Evolutionary conservation across 2,888 invertebrate species (phyloP).

Genomic region (Anoncus sp.): DNA sequence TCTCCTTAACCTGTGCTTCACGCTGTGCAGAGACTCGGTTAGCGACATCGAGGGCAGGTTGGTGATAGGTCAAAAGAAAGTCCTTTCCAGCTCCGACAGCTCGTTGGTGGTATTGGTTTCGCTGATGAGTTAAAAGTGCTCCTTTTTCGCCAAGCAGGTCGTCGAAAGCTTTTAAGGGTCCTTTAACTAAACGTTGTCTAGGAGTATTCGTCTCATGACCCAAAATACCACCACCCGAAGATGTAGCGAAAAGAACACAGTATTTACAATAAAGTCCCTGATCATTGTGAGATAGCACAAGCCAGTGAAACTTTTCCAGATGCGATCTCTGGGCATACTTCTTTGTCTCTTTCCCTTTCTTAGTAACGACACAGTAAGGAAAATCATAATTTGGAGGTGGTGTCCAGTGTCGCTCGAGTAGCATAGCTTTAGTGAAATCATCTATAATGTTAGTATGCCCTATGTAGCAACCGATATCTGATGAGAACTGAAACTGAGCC

Average conservation of each 20-base stretch:
- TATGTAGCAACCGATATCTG: no score
- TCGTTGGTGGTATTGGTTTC: slow-evolving; percentile 49
- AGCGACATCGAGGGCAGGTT: slow-evolving; percentile 18
- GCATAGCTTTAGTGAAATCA: no score
- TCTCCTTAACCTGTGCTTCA: slow-evolving; percentile 41
- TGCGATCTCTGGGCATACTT: slow-evolving; percentile 64
- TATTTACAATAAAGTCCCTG: slow-evolving; percentile 64
- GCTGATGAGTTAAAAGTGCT: slow-evolving; percentile 38
- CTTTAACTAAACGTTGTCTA: slow-evolving; percentile 51
- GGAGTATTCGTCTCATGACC: no score
- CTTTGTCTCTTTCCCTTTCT: slow-evolving; percentile 50
- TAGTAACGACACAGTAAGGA: slow-evolving; percentile 42
- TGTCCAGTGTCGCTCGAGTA: slow-evolving; percentile 29
- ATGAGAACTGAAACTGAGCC: no score
- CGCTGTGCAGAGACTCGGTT: slow-evolving; percentile 45
- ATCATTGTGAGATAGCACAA: slow-evolving; percentile 62
- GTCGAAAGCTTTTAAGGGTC: slow-evolving; percentile 52
- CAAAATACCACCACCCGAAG: slow-evolving; percentile 36
- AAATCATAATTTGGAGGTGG: slow-evolving; percentile 54
- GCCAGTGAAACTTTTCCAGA: slow-evolving; percentile 64
- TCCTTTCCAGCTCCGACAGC: slow-evolving; percentile 54
- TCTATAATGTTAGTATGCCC: no score
- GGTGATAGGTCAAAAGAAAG: slow-evolving; percentile 41
- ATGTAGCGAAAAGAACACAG: slow-evolving; percentile 51
- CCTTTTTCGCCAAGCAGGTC: slow-evolving; percentile 56